Conservation (phyloP, 1,140 invertebrate species). For the Drosophila rhopaloa region DNA sequence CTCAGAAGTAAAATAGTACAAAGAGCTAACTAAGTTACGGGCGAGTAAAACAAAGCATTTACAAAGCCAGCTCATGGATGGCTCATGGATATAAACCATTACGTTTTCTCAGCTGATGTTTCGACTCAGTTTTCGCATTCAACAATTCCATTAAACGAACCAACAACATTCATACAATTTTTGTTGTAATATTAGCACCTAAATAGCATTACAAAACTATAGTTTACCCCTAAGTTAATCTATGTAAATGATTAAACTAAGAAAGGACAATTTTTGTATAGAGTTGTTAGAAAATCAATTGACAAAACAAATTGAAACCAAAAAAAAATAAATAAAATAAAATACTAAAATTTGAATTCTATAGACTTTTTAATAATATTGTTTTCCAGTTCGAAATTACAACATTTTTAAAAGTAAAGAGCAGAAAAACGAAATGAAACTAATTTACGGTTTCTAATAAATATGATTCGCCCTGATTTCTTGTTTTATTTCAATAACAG, state of each 20-base stretch:
- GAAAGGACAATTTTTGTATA: conserved; percentile 70
- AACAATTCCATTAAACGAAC: conserved; percentile 26
- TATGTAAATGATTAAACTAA: conserved; percentile 48
- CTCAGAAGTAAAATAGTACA: conserved; percentile 73
- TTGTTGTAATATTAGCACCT: conserved; percentile 37
- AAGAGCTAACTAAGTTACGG: conserved; percentile 55
- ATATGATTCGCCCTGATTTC: too few relatives aligned
- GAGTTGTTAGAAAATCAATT: conserved; percentile 75
- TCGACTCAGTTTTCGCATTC: conserved; percentile 10
- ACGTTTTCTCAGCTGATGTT: conserved; percentile 10
- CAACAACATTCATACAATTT: conserved; percentile 38
- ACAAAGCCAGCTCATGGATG: conserved; percentile 24
- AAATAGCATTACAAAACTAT: conserved; percentile 37
- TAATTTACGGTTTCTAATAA: too few relatives aligned
- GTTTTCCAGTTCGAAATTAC: too few relatives aligned
- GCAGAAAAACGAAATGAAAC: too few relatives aligned
- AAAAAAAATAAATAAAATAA: conserved; percentile 55
- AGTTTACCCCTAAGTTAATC: conserved; percentile 7
- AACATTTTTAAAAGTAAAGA: too few relatives aligned
- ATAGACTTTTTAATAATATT: background rate
- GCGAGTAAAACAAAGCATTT: conserved; percentile 12
- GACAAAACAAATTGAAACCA: conserved; percentile 61
- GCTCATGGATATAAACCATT: conserved; percentile 15
- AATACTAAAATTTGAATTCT: conserved; percentile 14
- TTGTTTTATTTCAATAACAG: too few relatives aligned